Evolutionary conservation across 2,113 vertebrate genomes (phyloP).

Genomic region (Oostethus manadensis): DNA sequence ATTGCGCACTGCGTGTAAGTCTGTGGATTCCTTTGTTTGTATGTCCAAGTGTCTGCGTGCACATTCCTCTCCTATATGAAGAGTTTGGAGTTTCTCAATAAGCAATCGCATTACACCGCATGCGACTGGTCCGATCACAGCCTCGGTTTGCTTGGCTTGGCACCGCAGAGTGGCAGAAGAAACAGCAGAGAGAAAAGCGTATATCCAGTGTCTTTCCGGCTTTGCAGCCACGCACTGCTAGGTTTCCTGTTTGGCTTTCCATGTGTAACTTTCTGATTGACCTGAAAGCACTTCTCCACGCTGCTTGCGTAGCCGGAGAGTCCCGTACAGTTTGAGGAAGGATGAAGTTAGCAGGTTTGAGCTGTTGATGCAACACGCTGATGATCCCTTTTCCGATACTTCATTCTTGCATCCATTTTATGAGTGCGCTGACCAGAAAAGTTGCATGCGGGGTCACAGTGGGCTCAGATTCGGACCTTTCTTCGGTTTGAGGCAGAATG

Average conservation of each 20-base stretch:
- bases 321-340: slow-evolving; percentile 27
- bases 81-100: slow-evolving; percentile 32
- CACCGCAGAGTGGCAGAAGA: slow-evolving; percentile 44
- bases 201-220: slow-evolving; percentile 46
- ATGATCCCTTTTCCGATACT: too few relatives aligned
- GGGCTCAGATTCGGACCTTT: too few relatives aligned
- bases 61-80: slow-evolving; percentile 11
- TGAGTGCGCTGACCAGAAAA: too few relatives aligned
- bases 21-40: slow-evolving; percentile 28
- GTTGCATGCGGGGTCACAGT: too few relatives aligned
- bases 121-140: slow-evolving; percentile 50
- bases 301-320: slow-evolving; percentile 12
- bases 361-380: too few relatives aligned
- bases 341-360: slow-evolving; percentile 11
- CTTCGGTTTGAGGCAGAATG: slow-evolving; percentile 22
- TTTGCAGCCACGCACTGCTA: slow-evolving; percentile 45
- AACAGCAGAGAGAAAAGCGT: slow-evolving; percentile 48
- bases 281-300: slow-evolving; percentile 23
- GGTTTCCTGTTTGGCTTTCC: slow-evolving; percentile 53
- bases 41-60: slow-evolving; percentile 16
- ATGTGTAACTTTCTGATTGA: slow-evolving; percentile 44
- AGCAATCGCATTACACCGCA: slow-evolving; percentile 41
- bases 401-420: too few relatives aligned
- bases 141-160: slow-evolving; percentile 64
- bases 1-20: slow-evolving; percentile 28